A percentile compares a stretch with the other conserved stretches of the same genome.
Conservation (phyloP, 2,113 vertebrate species). For the Pseudonaja textilis region DNA sequence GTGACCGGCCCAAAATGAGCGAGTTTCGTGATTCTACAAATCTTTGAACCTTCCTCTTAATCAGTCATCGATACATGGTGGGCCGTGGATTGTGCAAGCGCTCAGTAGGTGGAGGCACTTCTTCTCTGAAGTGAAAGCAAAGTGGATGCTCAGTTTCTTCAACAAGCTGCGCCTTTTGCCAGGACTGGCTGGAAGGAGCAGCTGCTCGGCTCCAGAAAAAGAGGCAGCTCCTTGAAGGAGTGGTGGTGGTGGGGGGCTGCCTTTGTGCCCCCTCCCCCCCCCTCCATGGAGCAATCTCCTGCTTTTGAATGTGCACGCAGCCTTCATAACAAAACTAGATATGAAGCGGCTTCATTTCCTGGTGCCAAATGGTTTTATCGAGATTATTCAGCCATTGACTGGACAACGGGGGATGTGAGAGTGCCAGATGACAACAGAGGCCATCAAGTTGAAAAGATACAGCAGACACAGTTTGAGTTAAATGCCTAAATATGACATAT, state of each 20-base stretch:
- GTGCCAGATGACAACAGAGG: not conserved
- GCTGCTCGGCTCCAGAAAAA: not conserved
- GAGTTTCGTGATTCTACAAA: not conserved
- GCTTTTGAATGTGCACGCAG: not conserved
- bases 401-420: not conserved
- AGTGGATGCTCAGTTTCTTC: not conserved
- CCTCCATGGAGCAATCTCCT: not conserved
- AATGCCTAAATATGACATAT: not conserved
- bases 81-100: not conserved
- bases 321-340: not conserved
- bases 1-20: not conserved
- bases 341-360: no score
- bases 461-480: not conserved
- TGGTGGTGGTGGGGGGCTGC: not conserved
- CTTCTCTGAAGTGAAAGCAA: not conserved
- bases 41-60: not conserved
- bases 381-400: not conserved
- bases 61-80: not conserved
- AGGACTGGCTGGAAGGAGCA: not conserved
- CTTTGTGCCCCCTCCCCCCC: not conserved
- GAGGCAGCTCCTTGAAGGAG: not conserved
- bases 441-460: not conserved
- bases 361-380: not conserved
- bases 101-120: not conserved
- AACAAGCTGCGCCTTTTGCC: not conserved